phyloP scores from a whole-genome alignment of 2,888 invertebrate genomes.

The Lumbricus terrestris region DNA sequence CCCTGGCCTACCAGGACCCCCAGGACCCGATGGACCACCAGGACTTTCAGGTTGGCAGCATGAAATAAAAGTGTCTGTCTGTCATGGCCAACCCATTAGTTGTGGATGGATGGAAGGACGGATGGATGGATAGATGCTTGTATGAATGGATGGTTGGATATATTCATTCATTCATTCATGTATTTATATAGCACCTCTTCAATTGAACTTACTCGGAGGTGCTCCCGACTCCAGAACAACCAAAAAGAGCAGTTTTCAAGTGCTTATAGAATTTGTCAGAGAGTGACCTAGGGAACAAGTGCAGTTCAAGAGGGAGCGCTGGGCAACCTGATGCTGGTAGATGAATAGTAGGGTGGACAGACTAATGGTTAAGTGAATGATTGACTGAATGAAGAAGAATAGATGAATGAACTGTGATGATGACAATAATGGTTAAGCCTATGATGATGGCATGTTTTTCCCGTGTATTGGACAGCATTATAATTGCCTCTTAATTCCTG shows the following conservation, averaged over 20 bases:
- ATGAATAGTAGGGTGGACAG: too few relatives aligned
- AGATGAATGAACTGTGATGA: background rate
- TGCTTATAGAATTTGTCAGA: too few relatives aligned
- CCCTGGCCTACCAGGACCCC: constrained; percentile 25
- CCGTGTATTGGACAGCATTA: background rate
- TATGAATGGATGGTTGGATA: background rate
- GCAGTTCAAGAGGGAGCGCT: too few relatives aligned
- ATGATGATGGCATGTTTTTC: background rate
- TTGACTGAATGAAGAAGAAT: background rate
- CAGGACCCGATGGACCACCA: constrained; percentile 47
- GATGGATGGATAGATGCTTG: background rate
- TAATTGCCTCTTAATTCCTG: too few relatives aligned
- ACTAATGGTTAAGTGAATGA: background rate
- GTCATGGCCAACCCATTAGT: background rate
- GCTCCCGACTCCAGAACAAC: too few relatives aligned
- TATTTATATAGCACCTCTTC: too few relatives aligned
- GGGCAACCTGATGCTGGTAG: too few relatives aligned
- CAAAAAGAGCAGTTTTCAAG: too few relatives aligned
- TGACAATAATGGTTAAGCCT: too few relatives aligned
- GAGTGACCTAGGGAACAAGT: too few relatives aligned
- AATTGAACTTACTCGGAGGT: too few relatives aligned
- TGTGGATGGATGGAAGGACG: background rate
- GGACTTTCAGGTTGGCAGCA: constrained; percentile 82
- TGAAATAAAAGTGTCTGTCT: constrained; percentile 58
- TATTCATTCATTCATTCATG: too few relatives aligned